Base-by-base conservation (phyloP, 1,140 invertebrate genomes). In the Caerostris extrusa region DNA sequence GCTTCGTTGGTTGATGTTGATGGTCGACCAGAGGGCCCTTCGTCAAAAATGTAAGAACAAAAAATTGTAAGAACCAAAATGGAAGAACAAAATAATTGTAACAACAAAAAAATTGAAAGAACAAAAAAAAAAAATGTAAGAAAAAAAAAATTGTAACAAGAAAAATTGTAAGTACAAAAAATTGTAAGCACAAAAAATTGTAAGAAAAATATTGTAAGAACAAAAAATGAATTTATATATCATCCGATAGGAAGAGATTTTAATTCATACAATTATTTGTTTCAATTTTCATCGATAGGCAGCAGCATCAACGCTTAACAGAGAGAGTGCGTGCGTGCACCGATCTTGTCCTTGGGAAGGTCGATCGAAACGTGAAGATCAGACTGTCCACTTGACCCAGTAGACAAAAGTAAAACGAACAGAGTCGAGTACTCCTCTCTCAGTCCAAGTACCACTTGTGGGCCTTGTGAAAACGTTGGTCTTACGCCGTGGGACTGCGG, bases 361-460 rank as follows among this genome's bases (percentile, higher is more conserved):
- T 87, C 85, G 85, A 58, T 14, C 6, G 5, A 19, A 60, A 60
- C 85, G 56, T 87, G 81, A 53, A 34, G 58, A 61, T 56, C 19
- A 34, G 85, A 87, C 56, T 17, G 85, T 61, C 85, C 85, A 87
- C 85, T 87, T 87, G 85, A 87, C 85, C 57, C 14, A 50, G 14
- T 77, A 19, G 71, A 77, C n/a, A 53, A 53, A 53, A 77, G 71
- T 0, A n/a, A 64, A 64, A 64, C 12, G 61, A 64, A 77, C 71
- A 77, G 71, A 77, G 50, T 83, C 10, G n/a, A 83, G 81, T 56
- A 12, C 81, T 53, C 17, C 8, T 10, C n/a, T 77, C 7, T 19
- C 6, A 56, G 55, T 10, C 12, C 10, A 87, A 87, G 85, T 61
- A 61, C 56, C 85, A 60, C 85, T 87, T 87, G 17, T 34, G 81